Base-by-base conservation (phyloP, 2,797 vertebrate species). In the Eulemur albifrons region DNA sequence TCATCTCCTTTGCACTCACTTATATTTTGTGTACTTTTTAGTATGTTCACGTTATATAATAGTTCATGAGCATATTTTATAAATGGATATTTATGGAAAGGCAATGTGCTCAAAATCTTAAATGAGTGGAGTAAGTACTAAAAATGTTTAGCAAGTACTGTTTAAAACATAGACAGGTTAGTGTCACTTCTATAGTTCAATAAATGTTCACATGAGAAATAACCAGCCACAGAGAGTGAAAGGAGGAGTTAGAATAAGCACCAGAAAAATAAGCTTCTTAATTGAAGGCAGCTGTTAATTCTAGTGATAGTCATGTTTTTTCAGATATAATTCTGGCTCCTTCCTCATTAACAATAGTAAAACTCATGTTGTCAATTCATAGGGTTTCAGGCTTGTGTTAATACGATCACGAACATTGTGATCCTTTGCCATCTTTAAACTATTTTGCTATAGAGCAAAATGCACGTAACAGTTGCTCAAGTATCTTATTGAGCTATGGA, bases 381-480 rank as follows among this genome's bases (percentile, higher is more conserved):
- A 23, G 67, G n/a, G 7, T 77, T 92, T 45, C 4, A 38, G 84
- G 21, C 17, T 5, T 9, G 2, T 48, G 23, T 87, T 75, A 20
- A 21, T 52, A 90, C 67, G 20, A n/a, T 38, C 70, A 40, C 1
- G 32, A 63, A 72, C 7, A 12, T 2, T 7, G 23, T 3, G 54
- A 48, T 67, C 10, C 25, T 90, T n/a, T 43, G 40, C 43, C 25
- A 1, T 38, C 13, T 18, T 50, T 77, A 48, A 81, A 40, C 14
- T 70, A 6, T 83, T 80, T 89, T 30, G 21, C 30, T 75, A 0
- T 9, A 4, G 32, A 57, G 14, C 14, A 59, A 12, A 59, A 21
- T 4, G 2, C 27, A 5, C 0, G 1, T 18, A n/a, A 2, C 0
- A 13, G n/a, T 50, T 30, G 27, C 70, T 57, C 14, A 63, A 65